Base-by-base conservation (phyloP, 2,797 vertebrate genomes). In the Salmo trutta region DNA sequence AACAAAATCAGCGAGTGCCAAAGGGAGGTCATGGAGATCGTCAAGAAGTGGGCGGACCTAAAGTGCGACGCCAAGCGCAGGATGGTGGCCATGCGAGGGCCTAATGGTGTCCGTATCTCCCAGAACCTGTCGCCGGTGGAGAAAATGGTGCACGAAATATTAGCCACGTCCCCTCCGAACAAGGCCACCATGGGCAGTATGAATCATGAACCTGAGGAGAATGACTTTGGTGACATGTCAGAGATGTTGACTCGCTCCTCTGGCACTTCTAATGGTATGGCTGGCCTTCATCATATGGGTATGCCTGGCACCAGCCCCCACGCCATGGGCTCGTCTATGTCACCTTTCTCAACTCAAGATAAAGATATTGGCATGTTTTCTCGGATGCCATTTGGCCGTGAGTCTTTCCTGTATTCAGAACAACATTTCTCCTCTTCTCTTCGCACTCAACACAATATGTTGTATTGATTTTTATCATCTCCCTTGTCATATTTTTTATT, bases 1-100 rank as follows among this genome's bases (percentile, higher is more conserved):
- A 90, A 89, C 12, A 82, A 87, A 79, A 84, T 89, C 84, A 89
- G 89, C 24, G 87, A 88, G 75, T 88, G 87, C 75, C 89, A 84
- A 67, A 78, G 89, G 24, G 86, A 89, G 77, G 79, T 87, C 79
- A 88, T 88, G 1, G 87, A 41, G 31, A 93, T 95, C 85, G 94
- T 95, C 85, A 95, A 95, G 88, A 95, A 95, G 52, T 95, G 94
- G 94, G 93, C 94, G 0, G 94, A 95, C 83, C 93, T 95, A 1
- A 95, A 95, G 73, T 95, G 94, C 0, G 94, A 95, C 16, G 94
- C 91, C 2, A 93, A 93, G 84, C 88, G 94, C 1, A 93, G 93
- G 21, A 87, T 95, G 21, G 77, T 82, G 0, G 91, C 92, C 5
- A 83, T 93, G 79, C 79, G 91, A 59, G 79, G 89, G 59, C 82